Base-by-base conservation (phyloP, 2,113 vertebrate genomes). In the Puffinus mauretanicus region DNA sequence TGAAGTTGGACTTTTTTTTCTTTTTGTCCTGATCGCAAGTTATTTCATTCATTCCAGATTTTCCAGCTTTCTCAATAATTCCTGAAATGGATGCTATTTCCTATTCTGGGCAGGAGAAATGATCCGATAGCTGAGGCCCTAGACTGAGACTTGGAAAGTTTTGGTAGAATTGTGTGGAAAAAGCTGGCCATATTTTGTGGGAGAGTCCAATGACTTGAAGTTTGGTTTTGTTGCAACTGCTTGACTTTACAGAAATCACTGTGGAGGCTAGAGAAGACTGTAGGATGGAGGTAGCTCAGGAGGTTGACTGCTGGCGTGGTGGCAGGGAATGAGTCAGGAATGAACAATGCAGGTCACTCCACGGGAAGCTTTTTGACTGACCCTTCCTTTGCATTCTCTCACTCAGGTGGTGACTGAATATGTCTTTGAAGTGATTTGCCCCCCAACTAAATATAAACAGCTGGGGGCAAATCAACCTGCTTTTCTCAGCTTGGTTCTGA, bases 31-130 rank as follows among this genome's bases (percentile, higher is more conserved):
- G 36, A 67, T 90, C 6, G 13, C 16, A 88, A 58, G 24, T 65
- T 86, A 54, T 86, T 94, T 84, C 30, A 72, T 86, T 79, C 36
- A 81, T 86, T 88, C 87, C 34, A 79, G 32, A 47, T 83, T 96
- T 92, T 89, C 10, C 55, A 79, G 6, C 13, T 49, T 69, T 91
- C 65, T 89, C 40, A 92, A 16, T 64, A 71, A 88, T 80, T 93
- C 54, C 62, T 90, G 42, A 93, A 90, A 49, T 55, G 21, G 65
- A 47, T 84, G 36, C 16, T 81, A 34, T 86, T 86, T 92, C 57
- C 65, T 82, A 21, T 57, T 69, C 55, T 15, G 21, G 54, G 27
- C 24, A 86, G n/a, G 38, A 86, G 40, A 67, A 86, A 52, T 42
- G 3, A 44, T 82, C 65, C 64, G 30, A 64, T 72, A 19, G 38